Evolutionary conservation across 2,888 invertebrate genomes (phyloP), one percentile per base, ranked within the genome.

Genomic region (Hydropsyche betteni): DNA sequence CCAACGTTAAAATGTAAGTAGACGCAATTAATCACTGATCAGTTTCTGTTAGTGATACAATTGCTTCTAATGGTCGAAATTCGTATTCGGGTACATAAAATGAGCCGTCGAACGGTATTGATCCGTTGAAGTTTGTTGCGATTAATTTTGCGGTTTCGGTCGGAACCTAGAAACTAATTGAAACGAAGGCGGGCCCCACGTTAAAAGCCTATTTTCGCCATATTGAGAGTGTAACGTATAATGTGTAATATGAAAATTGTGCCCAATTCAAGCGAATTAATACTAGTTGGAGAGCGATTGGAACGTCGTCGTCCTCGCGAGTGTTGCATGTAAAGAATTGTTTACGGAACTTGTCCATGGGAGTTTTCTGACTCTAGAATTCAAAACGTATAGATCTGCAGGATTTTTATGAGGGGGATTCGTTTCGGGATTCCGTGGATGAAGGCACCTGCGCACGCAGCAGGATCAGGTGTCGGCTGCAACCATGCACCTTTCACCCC

Each of bases 391-490:
- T 44, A 4, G 44, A 44, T 44, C 44, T 10, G 44, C 7, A 44
- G 10, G 44, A 44, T 44, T 44, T 44, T 10, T 44, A 44, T 44
- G 44, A n/a, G 44, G 44, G 44, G 44, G 44, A 44, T 44, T 64
- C 24, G 36, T 34, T 36, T 64, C 36, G 64, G 36, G 64, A 64
- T 64, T 64, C 64, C 12, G 53, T 70, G 70, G 70, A 44, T 70
- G 52, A 7, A 16, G 68, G 72, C 75, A 75, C 75, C 75, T 75
- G 75, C 75, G 72, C 72, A 68, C 75, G 72, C 72, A 75, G 51
- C 53, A 34, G 44, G 52, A 75, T 75, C 75, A 75, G 75, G 75
- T 75, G 75, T 52, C 52, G 51, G 70, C 33, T 70, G 70, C 70
- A 70, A 33, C 53, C 70, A 52, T 70, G 70, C 73, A 53, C 72